Base-by-base conservation (phyloP, 2,888 invertebrate species). In the Diarsia mendica region DNA sequence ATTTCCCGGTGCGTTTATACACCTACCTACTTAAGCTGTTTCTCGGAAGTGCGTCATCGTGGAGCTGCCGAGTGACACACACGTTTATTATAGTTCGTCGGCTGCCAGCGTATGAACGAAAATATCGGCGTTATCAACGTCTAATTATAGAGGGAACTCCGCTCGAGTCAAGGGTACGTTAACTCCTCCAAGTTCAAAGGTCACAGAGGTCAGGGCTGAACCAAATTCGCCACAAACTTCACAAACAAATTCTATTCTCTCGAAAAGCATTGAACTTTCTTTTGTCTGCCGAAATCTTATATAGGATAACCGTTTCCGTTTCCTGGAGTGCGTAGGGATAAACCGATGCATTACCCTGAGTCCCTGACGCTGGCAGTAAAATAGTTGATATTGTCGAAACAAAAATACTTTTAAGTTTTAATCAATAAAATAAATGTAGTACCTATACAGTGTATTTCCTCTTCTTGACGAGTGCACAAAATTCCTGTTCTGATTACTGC, bases 111-210 rank as follows among this genome's bases (percentile, higher is more conserved):
- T 86, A 89, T 89, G 89, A 87, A 89, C 89, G 85, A 90, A 92
- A 92, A 92, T 92, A 91, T 90, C 90, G 73, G 77, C 89, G 90
- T 93, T 93, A 94, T 94, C 94, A 91, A 88, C 74, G 88, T 92
- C 91, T 95, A 95, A 95, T 95, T 95, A 94, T 95, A 95, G 93
- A 92, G 86, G 92, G 90, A 93, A 90, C 93, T 92, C 92, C 93
- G 90, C 89, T 90, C 94, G 91, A 95, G 93, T 96, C 95, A 95
- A 96, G 96, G 96, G 95, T 94, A 94, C 95, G 91, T 94, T 94
- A 93, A 94, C 94, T 93, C 91, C 94, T 93, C 91, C 93, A 95
- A 95, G 95, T 95, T 95, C 96, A 95, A 93, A 95, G 96, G 94
- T 95, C 95, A 90, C 84, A 44, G 90, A 92, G 95, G 92, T 96